phyloP scores from a whole-genome alignment of 2,888 invertebrate species.

The Ectobius pallidus region DNA sequence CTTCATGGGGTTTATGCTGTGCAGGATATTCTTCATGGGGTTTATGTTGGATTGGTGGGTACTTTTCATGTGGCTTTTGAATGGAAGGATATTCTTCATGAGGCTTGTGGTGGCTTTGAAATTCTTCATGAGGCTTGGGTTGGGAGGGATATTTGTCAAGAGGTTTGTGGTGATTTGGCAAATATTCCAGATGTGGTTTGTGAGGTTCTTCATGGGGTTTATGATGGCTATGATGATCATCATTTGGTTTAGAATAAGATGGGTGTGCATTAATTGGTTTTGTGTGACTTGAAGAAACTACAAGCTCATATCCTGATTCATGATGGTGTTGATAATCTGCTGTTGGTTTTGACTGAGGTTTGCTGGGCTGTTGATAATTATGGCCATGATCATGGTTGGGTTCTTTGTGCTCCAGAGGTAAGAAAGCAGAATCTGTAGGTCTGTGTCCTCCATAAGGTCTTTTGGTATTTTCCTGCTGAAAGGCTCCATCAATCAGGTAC shows the following conservation, averaged over 20 bases:
- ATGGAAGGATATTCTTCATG: neutral
- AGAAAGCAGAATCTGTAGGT: neutral
- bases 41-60: neutral
- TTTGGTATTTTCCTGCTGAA: slow-evolving; percentile 12
- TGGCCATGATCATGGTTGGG: neutral
- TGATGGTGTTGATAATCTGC: too few relatives aligned
- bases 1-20: slow-evolving; percentile 11
- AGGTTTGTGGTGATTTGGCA: neutral
- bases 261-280: too few relatives aligned
- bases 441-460: neutral
- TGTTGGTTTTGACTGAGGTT: too few relatives aligned
- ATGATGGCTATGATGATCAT: neutral
- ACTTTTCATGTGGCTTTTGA: slow-evolving; percentile 8
- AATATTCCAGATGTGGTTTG: neutral
- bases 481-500: slow-evolving; percentile 25
- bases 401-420: slow-evolving; percentile 2
- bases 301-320: too few relatives aligned
- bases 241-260: neutral
- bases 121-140: neutral
- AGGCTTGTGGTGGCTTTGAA: neutral
- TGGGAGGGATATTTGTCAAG: neutral
- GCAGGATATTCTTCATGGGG: neutral
- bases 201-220: neutral
- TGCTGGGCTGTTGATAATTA: neutral
- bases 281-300: too few relatives aligned